Conservation (phyloP, 2,113 vertebrate genomes). For the Camelus bactrianus region DNA sequence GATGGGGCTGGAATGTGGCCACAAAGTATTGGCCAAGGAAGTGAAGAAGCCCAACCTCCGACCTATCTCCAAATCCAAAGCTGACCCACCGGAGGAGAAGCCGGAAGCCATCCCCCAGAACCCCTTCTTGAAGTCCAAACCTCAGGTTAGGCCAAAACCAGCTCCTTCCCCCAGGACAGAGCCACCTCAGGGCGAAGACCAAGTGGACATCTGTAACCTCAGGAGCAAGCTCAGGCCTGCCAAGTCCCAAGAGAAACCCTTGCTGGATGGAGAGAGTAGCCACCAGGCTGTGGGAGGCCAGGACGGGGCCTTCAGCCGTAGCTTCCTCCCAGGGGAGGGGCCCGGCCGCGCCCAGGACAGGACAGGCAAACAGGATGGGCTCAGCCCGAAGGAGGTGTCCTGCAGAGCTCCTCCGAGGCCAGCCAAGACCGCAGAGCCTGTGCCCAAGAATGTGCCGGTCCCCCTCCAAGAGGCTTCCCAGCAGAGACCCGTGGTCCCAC, state of each 20-base stretch:
- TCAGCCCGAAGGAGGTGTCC: constrained; percentile 74
- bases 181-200: constrained; percentile 88
- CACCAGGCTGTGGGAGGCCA: constrained; percentile 64
- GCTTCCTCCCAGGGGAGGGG: constrained; percentile 71
- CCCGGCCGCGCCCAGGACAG: constrained; percentile 82
- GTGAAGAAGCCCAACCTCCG: constrained; percentile 97
- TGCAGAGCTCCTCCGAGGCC: constrained; percentile 80
- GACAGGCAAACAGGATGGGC: constrained; percentile 89
- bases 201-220: constrained; percentile 95
- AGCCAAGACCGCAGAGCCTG: constrained; percentile 70
- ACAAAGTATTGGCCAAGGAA: constrained; percentile 96
- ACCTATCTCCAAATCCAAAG: constrained; percentile 93
- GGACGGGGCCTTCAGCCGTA: constrained; percentile 77
- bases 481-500: constrained; percentile 92
- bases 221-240: constrained; percentile 96
- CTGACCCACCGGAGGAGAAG: constrained; percentile 92
- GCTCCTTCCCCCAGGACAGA: constrained; percentile 90
- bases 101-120: constrained; percentile 87
- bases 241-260: constrained; percentile 89
- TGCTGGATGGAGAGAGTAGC: constrained; percentile 80
- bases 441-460: constrained; percentile 3
- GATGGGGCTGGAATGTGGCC: constrained; percentile 98
- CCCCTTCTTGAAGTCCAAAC: constrained; percentile 92
- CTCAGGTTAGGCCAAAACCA: constrained; percentile 94
- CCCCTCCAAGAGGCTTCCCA: constrained; percentile 76